Conservation (phyloP, 1,140 invertebrate species). For the Druon quercuslanigerum region DNA sequence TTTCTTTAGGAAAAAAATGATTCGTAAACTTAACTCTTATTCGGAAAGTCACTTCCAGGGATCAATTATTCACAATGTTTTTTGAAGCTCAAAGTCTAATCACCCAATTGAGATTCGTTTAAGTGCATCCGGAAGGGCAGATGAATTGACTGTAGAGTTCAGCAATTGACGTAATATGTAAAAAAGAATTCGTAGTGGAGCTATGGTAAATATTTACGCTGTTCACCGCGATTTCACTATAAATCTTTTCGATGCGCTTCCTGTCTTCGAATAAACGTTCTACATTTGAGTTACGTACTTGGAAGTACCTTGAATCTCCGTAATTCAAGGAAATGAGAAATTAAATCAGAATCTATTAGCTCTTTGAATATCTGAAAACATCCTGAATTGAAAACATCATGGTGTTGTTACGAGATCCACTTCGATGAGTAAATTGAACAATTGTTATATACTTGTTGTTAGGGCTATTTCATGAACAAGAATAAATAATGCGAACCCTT, state of each 20-base stretch:
- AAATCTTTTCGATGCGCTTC: slow-evolving; percentile 17
- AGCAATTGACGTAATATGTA: neutral
- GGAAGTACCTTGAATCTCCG: slow-evolving; percentile 6
- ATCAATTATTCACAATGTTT: too few species aligned
- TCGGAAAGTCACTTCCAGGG: too few species aligned
- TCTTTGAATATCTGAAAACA: neutral
- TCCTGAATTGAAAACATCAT: neutral
- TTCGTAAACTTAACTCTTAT: too few species aligned
- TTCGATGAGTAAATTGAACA: too few species aligned
- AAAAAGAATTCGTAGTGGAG: neutral
- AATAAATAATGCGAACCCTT: too few species aligned
- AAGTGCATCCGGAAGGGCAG: neutral
- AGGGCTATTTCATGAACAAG: too few species aligned
- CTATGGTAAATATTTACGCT: slow-evolving; percentile 19
- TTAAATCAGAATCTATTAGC: slow-evolving; percentile 27
- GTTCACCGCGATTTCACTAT: slow-evolving; percentile 6
- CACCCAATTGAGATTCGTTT: neutral
- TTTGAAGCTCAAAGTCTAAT: too few species aligned
- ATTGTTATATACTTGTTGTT: too few species aligned
- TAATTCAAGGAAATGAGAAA: slow-evolving; percentile 26
- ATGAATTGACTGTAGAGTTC: neutral
- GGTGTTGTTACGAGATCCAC: too few species aligned
- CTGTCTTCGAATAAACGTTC: slow-evolving; percentile 21
- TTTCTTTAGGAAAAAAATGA: too few species aligned
- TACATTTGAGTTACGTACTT: slow-evolving; percentile 27